Evolutionary conservation across 2,113 vertebrate genomes (phyloP), one percentile per base, ranked within the genome.

Genomic region (Acinonyx jubatus): DNA sequence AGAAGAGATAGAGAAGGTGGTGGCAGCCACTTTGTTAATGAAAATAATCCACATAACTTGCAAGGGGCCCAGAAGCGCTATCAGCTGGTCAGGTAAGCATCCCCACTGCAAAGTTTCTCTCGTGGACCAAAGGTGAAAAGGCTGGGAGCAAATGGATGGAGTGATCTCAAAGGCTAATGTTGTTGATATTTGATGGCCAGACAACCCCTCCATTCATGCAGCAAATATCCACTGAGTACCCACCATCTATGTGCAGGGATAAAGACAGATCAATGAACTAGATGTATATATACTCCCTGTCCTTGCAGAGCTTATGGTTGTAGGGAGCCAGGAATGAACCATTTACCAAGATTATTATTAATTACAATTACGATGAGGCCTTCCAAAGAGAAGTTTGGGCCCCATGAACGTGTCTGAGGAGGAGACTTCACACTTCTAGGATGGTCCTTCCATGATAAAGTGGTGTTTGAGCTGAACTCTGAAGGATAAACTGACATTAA

Each of bases 391-490:
- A 41, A 55, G 38, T 38, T 79, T 0, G 4, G 18, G 33, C 2
- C 2, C 57, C 16, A 14, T 23, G 61, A 78, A 25, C 0, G 8
- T 61, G 80, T 57, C 61, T 69, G 50, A n/a, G 0, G 4, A 19
- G 19, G 23, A 87, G 55, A 12, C 33, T 13, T 38, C n/a, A 38
- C 9, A 10, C 29, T n/a, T n/a, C 76, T 31, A 33, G 63, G 41
- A 38, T 1, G 33, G 31, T 33, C 4, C 23, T 33, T 91, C 73
- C 65, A 21, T 12, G 41, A 84, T 21, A 25, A 61, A 85, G 38
- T 9, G 29, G n/a, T 29, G 19, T 16, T 38, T 36, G 29, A 76
- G 33, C 73, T 65, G 65, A 61, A 74, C n/a, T 50, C 31, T 61
- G 50, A 76, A 76, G 71, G 82, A 15, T 50, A 71, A 52, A 38